phyloP scores from a whole-genome alignment of 2,797 vertebrate species.

The Rhabdomys pumilio region DNA sequence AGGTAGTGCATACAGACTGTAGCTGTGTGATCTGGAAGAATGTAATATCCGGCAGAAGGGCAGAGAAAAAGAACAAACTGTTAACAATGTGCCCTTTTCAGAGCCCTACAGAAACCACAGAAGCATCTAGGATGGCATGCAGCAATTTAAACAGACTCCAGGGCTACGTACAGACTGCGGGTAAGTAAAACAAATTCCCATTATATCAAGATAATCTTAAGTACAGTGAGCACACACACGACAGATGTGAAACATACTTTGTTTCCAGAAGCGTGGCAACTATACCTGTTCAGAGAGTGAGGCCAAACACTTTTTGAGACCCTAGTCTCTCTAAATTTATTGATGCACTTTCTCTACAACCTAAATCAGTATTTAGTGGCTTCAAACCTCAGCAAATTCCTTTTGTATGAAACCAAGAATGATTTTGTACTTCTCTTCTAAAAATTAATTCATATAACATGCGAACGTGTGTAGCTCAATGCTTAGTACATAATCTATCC shows the following conservation, averaged over 20 bases:
- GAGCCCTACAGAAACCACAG: conserved; percentile 53
- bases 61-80: conserved; percentile 66
- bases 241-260: conserved; percentile 70
- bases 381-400: conserved; percentile 54
- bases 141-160: conserved; percentile 52
- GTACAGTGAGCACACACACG: conserved; percentile 52
- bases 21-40: not conserved
- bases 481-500: not conserved
- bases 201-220: conserved; percentile 70
- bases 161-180: conserved; percentile 42
- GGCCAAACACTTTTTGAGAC: conserved; percentile 49
- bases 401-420: not conserved
- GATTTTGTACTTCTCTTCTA: not conserved
- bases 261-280: conserved; percentile 63
- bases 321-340: conserved; percentile 22
- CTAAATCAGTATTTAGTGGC: not conserved
- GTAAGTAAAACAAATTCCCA: conserved; percentile 72
- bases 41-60: not conserved
- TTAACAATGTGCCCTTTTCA: not conserved
- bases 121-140: conserved; percentile 6
- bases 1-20: not conserved
- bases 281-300: conserved; percentile 34
- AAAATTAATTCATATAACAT: conserved; percentile 56
- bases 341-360: conserved; percentile 42
- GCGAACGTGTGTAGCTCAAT: conserved; percentile 22